phyloP scores from a whole-genome alignment of 2,888 invertebrate genomes.

The Dione vanillae region DNA sequence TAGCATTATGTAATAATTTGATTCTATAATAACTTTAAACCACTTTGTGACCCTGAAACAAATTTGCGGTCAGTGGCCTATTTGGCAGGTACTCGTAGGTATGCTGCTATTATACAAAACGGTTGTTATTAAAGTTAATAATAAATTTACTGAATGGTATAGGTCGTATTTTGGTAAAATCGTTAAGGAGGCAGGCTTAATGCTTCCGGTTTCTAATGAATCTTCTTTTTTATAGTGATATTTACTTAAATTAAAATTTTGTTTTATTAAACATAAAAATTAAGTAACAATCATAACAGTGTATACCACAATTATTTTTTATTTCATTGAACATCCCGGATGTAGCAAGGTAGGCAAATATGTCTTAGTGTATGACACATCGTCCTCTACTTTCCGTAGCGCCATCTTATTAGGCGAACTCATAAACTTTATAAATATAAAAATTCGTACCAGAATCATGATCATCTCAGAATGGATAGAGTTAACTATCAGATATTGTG shows the following conservation, averaged over 20 bases:
- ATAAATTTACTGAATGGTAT: neutral
- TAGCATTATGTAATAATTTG: neutral
- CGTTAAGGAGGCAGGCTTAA: neutral
- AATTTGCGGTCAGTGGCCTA: neutral
- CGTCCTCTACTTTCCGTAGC: no score
- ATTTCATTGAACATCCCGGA: no score
- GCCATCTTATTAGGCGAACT: no score
- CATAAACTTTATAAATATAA: no score
- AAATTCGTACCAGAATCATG: no score
- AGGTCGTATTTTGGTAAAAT: neutral
- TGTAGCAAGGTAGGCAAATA: no score
- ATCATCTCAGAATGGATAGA: no score
- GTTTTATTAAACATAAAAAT: no score
- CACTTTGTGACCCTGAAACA: neutral
- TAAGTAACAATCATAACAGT: no score
- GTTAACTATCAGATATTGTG: no score
- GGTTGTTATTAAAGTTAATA: slow-evolving; percentile 4
- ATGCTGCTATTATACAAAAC: neutral
- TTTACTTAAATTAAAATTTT: neutral
- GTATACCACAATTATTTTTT: no score
- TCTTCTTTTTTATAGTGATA: neutral
- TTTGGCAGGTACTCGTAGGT: neutral
- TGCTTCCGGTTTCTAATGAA: neutral
- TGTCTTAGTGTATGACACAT: no score
- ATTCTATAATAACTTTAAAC: neutral